phyloP scores from a whole-genome alignment of 2,113 vertebrate species.

The Triplophysa rosa region DNA sequence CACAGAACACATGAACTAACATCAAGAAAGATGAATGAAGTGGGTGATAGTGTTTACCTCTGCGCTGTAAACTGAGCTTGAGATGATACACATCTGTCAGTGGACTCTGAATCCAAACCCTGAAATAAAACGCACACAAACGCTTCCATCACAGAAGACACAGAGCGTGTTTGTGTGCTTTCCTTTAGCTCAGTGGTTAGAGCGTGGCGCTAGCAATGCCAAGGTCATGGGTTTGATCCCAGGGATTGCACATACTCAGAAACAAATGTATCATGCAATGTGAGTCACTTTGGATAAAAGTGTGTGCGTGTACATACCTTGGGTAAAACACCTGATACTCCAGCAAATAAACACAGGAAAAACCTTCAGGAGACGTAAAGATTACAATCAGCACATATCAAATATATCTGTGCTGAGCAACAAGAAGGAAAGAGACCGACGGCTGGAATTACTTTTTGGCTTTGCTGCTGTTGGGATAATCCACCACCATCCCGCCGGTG shows the following conservation, averaged over 20 bases:
- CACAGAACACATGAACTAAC: background rate
- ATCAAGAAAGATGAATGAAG: background rate
- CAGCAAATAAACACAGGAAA: conserved; percentile 94
- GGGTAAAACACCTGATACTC: conserved; percentile 79
- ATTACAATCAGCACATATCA: background rate
- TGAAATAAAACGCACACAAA: conserved; percentile 54
- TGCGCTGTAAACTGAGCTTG: conserved; percentile 83
- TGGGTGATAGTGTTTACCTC: conserved; percentile 72
- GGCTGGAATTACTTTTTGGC: conserved; percentile 87
- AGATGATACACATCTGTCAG: conserved; percentile 61
- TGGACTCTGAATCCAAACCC: conserved; percentile 79
- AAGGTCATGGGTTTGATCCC: no score
- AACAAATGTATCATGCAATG: no score
- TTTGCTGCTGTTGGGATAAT: conserved; percentile 94
- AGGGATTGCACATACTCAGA: no score
- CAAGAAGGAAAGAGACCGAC: background rate
- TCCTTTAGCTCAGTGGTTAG: no score
- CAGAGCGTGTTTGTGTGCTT: background rate
- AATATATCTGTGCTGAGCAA: background rate
- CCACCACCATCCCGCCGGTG: conserved; percentile 93
- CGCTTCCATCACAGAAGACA: no score
- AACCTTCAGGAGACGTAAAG: conserved; percentile 69
- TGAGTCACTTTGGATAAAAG: no score
- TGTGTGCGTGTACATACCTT: conserved; percentile 75
- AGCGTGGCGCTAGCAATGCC: no score